Percentiles rank a stretch among this genome's conserved stretches.
Conservation (phyloP, 2,113 vertebrate species). For the Larimichthys polyactis region DNA sequence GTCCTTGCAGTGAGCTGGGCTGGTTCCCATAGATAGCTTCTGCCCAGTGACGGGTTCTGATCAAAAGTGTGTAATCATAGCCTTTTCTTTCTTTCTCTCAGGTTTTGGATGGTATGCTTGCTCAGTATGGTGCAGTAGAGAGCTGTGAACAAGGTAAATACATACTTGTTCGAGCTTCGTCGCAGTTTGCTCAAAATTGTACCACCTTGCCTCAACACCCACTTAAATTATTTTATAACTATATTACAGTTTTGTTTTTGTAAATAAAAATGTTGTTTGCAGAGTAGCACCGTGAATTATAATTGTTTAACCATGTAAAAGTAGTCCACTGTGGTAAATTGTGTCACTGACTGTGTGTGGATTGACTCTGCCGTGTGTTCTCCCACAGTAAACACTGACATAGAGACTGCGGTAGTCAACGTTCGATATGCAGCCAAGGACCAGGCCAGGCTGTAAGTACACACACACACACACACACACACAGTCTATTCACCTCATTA, state of each 20-base stretch:
- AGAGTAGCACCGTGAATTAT: not conserved
- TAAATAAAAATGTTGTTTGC: not conserved
- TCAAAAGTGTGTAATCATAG: conserved; percentile 37
- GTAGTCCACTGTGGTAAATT: not conserved
- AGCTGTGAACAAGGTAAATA: conserved; percentile 81
- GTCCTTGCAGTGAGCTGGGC: conserved; percentile 34
- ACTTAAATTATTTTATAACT: conserved; percentile 1
- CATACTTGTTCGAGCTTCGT: not conserved
- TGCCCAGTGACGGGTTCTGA: conserved; percentile 36
- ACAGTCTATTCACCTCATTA: conserved; percentile 24
- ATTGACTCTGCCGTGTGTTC: conserved; percentile 34
- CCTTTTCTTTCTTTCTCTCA: conserved; percentile 31
- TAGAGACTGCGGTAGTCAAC: conserved; percentile 98
- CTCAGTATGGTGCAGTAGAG: conserved; percentile 79
- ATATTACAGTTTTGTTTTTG: not conserved
- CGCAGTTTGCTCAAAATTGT: not conserved
- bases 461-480: not conserved
- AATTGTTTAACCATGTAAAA: not conserved
- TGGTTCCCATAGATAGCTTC: conserved; percentile 45
- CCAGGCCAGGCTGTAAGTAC: conserved; percentile 94
- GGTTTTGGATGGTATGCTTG: conserved; percentile 80
- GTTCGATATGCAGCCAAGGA: conserved; percentile 97
- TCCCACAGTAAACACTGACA: conserved; percentile 95
- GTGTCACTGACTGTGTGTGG: conserved; percentile 22
- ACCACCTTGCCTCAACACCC: not conserved